Evolutionary conservation across 2,113 vertebrate genomes (phyloP), one percentile per base, ranked within the genome.

Genomic region (Vulpes ferrilata): DNA sequence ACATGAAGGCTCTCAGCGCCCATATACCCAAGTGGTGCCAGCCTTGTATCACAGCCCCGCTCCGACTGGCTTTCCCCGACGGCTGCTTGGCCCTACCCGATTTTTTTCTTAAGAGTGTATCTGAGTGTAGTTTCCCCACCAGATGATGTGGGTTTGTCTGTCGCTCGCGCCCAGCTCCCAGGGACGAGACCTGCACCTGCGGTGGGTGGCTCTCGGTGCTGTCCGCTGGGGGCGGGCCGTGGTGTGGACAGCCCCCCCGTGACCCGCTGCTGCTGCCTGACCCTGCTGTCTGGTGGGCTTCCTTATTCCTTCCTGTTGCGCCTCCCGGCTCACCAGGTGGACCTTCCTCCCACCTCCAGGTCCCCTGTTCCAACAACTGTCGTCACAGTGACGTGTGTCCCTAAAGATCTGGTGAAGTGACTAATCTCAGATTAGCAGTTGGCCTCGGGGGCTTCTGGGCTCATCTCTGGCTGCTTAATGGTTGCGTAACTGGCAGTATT

Each of bases 41-140:
- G 38, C 19, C 22, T 27, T 59, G 74, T 7, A 43, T 65, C 20
- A 15, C 3, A 86, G 55, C 3, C 55, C 7, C 51, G 74, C 64
- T 57, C 12, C 16, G 73, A 30, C 23, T 17, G 7, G 4, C 76
- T 76, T 86, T 60, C 62, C 90, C 59, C 95, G 55, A 82, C 16
- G 11, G 65, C 23, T 2, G 35, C 17, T 19, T 83, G 55, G 35
- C 35, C 76, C 35, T 51, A 59, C 65, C 59, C 96, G 88, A 43
- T 94, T 96, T 90, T 94, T 94, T 30, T 48, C 48, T 87, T 62
- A 81, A 73, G 71, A 69, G 19, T 51, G 22, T 51, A 48, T 35
- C 84, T 62, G 38, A 80, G 57, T 60, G 19, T 11, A 60, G 17
- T 96, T 60, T 48, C n/a, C 19, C 2, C 1, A 43, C 20, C 90